A percentile compares a stretch with the other conserved stretches of the same genome.
These are phyloP conservation scores for Cephalopachus bancanus DNA, from an alignment of 2,797 vertebrate species.

Conservation along the genomic window DNA sequence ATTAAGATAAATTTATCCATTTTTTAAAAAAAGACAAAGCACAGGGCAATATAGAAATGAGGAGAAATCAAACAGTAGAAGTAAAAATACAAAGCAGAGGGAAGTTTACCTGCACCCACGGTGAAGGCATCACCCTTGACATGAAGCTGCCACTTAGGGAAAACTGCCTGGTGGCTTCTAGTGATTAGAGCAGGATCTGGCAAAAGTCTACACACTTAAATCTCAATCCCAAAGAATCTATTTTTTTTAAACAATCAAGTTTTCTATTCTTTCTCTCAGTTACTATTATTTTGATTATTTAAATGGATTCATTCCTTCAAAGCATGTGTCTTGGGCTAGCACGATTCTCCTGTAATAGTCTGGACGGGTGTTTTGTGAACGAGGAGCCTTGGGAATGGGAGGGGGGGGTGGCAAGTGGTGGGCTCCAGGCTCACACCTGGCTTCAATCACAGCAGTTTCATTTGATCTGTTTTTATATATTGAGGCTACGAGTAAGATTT, in stretches of 20 bases:
- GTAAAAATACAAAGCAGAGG: neutral
- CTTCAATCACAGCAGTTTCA: conserved; percentile 25
- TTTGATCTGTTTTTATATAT: conserved; percentile 64
- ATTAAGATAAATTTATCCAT: neutral
- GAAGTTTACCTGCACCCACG: neutral
- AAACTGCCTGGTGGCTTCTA: neutral
- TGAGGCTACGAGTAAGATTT: conserved; percentile 34
- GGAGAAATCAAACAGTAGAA: neutral
- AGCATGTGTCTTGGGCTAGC: neutral
- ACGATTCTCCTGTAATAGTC: neutral
- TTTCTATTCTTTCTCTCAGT: conserved; percentile 19
- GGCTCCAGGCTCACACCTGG: conserved; percentile 21
- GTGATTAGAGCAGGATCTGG: neutral
- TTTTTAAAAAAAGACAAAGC: neutral
- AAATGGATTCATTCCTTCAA: neutral
- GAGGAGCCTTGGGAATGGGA: neutral
- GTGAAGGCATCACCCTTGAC: neutral
- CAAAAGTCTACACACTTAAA: neutral
- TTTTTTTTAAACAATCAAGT: neutral
- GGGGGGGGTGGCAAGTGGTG: neutral
- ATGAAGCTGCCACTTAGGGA: neutral
- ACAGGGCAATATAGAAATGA: neutral
- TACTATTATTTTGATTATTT: conserved; percentile 26
- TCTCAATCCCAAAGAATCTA: neutral
- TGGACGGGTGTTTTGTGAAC: neutral